These are phyloP conservation scores for Conomelus anceps DNA, from an alignment of 2,888 invertebrate genomes.

Conservation along the genomic window DNA sequence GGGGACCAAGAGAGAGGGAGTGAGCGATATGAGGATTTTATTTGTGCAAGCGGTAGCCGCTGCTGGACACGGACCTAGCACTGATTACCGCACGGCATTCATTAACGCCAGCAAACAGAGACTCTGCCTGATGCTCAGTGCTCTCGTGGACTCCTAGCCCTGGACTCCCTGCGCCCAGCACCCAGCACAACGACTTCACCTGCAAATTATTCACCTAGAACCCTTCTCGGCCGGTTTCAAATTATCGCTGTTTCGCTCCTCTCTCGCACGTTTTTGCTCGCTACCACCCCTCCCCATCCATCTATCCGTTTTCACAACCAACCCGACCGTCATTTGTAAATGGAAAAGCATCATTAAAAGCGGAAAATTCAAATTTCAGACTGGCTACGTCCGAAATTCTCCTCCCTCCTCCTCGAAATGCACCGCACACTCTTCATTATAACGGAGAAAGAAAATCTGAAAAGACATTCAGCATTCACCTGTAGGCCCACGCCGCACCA, in stretches of 20 bases:
- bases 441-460: neutral
- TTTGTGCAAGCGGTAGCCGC: constrained; percentile 5
- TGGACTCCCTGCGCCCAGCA: neutral
- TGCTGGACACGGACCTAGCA: neutral
- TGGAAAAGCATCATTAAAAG: neutral
- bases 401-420: neutral
- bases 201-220: neutral
- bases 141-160: neutral
- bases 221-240: constrained; percentile 1
- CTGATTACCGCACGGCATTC: constrained; percentile 5
- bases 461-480: neutral
- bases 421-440: neutral
- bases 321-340: neutral
- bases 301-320: neutral
- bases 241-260: neutral
- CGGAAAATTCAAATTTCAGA: neutral
- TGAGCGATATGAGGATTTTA: constrained; percentile 8
- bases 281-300: too few species aligned
- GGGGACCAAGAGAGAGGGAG: neutral
- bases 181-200: neutral
- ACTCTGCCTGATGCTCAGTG: neutral
- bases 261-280: neutral
- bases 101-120: constrained; percentile 10
- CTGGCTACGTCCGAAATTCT: too few species aligned
- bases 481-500: neutral